These are phyloP conservation scores for Tridacna gigas DNA, from an alignment of 2,888 invertebrate genomes.

Conservation along the genomic window DNA sequence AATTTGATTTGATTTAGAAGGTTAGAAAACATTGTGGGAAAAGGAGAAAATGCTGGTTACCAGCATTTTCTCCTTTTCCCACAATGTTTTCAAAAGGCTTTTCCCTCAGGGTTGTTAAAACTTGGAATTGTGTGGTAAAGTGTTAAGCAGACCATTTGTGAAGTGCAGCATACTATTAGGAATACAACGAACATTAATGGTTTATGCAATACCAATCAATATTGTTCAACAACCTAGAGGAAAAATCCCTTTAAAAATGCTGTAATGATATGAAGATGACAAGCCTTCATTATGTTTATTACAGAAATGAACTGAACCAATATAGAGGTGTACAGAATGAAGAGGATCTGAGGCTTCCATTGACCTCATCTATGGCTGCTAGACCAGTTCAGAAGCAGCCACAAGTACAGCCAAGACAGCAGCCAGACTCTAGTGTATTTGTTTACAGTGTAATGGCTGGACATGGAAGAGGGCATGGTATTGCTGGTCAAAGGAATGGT, in stretches of 20 bases:
- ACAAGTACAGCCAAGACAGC: constrained; percentile 38
- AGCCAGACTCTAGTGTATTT: constrained; percentile 53
- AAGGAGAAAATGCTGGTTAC: constrained; percentile 1
- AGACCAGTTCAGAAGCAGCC: constrained; percentile 30
- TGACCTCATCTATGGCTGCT: constrained; percentile 47
- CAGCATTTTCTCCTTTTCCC: not conserved
- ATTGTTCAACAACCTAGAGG: too few relatives aligned
- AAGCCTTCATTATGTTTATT: not conserved
- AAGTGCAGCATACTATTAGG: too few relatives aligned
- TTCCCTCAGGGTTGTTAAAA: too few relatives aligned
- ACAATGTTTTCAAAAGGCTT: too few relatives aligned
- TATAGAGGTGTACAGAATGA: not conserved
- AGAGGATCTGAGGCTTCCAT: constrained; percentile 45
- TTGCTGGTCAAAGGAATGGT: constrained; percentile 1
- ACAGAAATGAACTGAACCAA: not conserved
- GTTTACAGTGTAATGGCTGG: constrained; percentile 52
- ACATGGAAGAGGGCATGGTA: constrained; percentile 31
- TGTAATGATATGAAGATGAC: too few relatives aligned
- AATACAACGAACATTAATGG: too few relatives aligned
- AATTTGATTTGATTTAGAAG: too few relatives aligned
- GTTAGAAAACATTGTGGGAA: not conserved
- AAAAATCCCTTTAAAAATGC: too few relatives aligned
- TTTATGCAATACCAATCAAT: too few relatives aligned
- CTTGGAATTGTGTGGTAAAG: too few relatives aligned
- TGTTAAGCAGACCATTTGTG: too few relatives aligned